Percentiles rank a stretch among this genome's conserved stretches.
Evolutionary conservation across 2,797 vertebrate species (phyloP).

Genomic region (Danio kyathit): DNA sequence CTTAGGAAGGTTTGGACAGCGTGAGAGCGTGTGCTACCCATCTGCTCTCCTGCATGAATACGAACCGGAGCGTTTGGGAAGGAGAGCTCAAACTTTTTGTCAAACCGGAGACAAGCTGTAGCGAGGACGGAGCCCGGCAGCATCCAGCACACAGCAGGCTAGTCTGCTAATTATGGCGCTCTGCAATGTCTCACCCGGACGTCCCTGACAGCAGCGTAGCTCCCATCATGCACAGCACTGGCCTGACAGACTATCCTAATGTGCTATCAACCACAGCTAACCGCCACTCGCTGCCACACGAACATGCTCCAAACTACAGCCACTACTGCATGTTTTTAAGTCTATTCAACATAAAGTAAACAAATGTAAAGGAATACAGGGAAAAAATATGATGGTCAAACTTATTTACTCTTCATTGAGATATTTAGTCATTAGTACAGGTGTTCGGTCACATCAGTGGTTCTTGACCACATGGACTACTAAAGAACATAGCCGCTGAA

Average conservation of each 20-base stretch:
- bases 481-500: too few relatives aligned
- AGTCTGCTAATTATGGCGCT: slow-evolving; percentile 56
- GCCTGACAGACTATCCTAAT: slow-evolving; percentile 38
- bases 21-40: slow-evolving; percentile 7
- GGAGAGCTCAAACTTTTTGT: slow-evolving; percentile 46
- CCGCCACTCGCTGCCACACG: background rate
- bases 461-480: too few relatives aligned
- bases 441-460: background rate
- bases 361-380: background rate
- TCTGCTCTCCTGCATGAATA: slow-evolving; percentile 41
- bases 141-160: slow-evolving; percentile 49
- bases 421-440: background rate
- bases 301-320: background rate
- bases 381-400: background rate
- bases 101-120: slow-evolving; percentile 32
- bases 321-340: background rate
- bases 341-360: background rate
- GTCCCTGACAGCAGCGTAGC: slow-evolving; percentile 43
- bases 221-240: slow-evolving; percentile 36
- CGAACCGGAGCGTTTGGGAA: slow-evolving; percentile 11
- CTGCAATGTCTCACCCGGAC: slow-evolving; percentile 37
- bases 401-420: background rate
- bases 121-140: slow-evolving; percentile 30
- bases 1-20: slow-evolving; percentile 37
- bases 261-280: slow-evolving; percentile 18